Evolutionary conservation across 2,113 vertebrate species (phyloP).

Genomic region (Xenopus laevis): DNA sequence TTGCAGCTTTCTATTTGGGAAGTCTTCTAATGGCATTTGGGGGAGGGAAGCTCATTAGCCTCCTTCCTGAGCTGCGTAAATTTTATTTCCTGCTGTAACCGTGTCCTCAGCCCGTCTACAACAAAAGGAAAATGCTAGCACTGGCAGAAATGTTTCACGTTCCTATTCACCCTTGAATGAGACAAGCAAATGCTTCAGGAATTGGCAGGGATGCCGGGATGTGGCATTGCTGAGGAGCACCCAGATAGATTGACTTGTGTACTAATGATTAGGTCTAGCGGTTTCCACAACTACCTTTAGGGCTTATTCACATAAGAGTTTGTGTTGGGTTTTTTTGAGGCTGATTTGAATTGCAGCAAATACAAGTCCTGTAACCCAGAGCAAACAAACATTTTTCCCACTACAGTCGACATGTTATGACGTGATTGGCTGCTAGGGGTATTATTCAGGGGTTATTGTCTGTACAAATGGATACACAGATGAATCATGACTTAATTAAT

Average conservation of each 20-base stretch:
- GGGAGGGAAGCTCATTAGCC: slow-evolving; percentile 70
- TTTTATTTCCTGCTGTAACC: slow-evolving; percentile 79
- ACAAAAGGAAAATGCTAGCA: slow-evolving; percentile 44
- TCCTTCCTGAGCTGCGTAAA: slow-evolving; percentile 76
- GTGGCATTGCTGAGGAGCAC: slow-evolving; percentile 21
- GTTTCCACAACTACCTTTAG: neutral
- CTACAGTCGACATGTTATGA: too few species aligned
- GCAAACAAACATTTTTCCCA: too few species aligned
- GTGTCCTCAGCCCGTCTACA: slow-evolving; percentile 58
- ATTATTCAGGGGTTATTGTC: too few species aligned
- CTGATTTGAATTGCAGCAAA: too few species aligned
- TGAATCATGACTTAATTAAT: too few species aligned
- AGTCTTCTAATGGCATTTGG: slow-evolving; percentile 79
- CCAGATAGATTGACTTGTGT: slow-evolving; percentile 6
- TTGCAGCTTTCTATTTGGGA: slow-evolving; percentile 77
- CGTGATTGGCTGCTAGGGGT: too few species aligned
- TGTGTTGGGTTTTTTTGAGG: too few species aligned
- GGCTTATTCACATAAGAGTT: too few species aligned
- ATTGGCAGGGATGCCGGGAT: slow-evolving; percentile 34
- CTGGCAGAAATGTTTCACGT: slow-evolving; percentile 39
- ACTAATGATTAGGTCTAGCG: slow-evolving; percentile 5
- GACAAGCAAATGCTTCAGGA: slow-evolving; percentile 37
- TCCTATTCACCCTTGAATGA: slow-evolving; percentile 44
- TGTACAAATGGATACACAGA: too few species aligned
- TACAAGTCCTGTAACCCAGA: too few species aligned